Conservation (phyloP, 1,140 invertebrate species). For the Panulirus ornatus region DNA sequence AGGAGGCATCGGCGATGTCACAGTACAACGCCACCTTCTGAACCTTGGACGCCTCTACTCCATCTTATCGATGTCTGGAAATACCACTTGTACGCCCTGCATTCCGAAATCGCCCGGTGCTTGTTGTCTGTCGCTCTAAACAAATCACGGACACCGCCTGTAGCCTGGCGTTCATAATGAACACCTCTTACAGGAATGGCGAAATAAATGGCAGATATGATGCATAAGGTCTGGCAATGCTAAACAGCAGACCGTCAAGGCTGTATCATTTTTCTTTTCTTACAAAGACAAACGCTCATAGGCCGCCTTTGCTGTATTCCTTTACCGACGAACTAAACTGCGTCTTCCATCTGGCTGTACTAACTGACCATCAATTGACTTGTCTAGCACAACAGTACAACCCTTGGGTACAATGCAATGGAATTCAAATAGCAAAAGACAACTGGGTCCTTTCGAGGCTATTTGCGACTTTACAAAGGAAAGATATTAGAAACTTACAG, state of each 20-base stretch:
- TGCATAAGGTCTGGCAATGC: neutral
- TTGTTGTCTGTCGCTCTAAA: conserved; percentile 17
- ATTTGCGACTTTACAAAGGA: no score
- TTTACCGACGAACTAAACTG: no score
- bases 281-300: no score
- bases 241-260: neutral
- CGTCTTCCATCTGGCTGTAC: neutral
- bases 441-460: no score
- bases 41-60: neutral
- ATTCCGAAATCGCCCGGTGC: neutral
- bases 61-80: neutral
- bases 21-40: neutral
- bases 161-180: neutral
- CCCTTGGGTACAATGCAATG: no score
- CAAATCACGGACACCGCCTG: neutral
- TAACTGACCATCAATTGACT: neutral
- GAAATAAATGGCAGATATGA: no score
- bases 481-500: no score
- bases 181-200: neutral
- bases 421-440: no score
- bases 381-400: no score
- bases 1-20: no score
- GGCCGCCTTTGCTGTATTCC: no score
- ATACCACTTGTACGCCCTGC: neutral
- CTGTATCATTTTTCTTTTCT: no score